Base-by-base conservation (phyloP, 2,113 vertebrate species). In the Scomber colias region DNA sequence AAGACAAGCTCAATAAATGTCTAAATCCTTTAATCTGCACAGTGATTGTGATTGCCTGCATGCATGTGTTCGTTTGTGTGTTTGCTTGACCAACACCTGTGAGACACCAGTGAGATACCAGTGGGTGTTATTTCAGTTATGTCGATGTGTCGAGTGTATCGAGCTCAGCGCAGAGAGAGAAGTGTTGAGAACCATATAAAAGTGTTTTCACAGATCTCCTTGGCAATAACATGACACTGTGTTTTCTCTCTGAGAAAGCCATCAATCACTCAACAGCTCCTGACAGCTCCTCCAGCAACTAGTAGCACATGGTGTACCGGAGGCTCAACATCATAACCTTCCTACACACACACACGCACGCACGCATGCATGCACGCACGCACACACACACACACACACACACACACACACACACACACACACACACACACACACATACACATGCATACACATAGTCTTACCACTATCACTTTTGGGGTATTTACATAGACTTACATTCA, bases 191-290 rank as follows among this genome's bases (percentile, higher is more conserved):
- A 69, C 16, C 3, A 4, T 14, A 59, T 71, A 75, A 83, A 87
- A 79, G 70, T 73, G 69, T 78, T 91, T 77, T 72, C 65, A 72
- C 54, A 30, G 67, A 87, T 65, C 72, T 81, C 24, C 64, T 89
- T 83, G 75, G 85, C 77, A 84, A 84, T 44, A 81, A 82, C 62
- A 63, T 55, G 68, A 85, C 77, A 50, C 65, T 6, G 35, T 65
- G 73, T 83, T 79, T 75, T 90, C 51, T 79, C 49, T 63, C 27
- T 51, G 75, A 84, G 64, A 79, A 75, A 54, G 70, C 45, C 85
- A 92, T 91, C 82, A 90, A 92, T 89, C 89, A 74, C 75, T 88
- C 85, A 82, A 46, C 82, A 88, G 62, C 79, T 79, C 75, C 40
- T 87, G 79, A 91, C 77, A 87, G 69, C 60, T 89, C 75, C 74